These are phyloP conservation scores for Troides aeacus DNA, from an alignment of 2,888 invertebrate genomes.

Conservation along the genomic window DNA sequence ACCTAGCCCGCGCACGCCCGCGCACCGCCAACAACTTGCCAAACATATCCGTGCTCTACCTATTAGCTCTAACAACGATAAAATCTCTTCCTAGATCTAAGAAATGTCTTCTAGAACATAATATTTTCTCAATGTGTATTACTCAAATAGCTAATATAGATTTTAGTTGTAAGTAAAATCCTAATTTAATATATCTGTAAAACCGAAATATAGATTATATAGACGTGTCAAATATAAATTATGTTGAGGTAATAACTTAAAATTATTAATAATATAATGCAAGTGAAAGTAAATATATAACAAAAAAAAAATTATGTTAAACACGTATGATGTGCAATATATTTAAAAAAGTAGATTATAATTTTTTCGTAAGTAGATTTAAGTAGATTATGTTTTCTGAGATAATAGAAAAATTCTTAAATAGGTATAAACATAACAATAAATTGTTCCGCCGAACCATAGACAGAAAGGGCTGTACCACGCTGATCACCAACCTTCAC, in stretches of 20 bases:
- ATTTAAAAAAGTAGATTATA: constrained; percentile 19
- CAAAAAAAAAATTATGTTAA: neutral
- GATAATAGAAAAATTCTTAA: constrained; percentile 17
- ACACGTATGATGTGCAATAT: constrained; percentile 15
- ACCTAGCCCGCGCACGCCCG: constrained; percentile 25
- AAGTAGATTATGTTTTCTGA: constrained; percentile 28
- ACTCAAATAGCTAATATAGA: constrained; percentile 8
- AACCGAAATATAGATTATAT: neutral
- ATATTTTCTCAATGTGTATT: constrained; percentile 21
- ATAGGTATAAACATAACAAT: constrained; percentile 13
- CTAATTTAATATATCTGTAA: neutral
- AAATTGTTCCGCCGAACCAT: too few relatives aligned
- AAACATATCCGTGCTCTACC: constrained; percentile 29
- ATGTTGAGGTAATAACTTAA: constrained; percentile 1
- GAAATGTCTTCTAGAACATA: constrained; percentile 6
- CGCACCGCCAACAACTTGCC: constrained; percentile 24
- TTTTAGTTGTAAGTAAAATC: constrained; percentile 4
- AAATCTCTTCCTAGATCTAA: constrained; percentile 16
- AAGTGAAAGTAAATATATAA: constrained; percentile 4
- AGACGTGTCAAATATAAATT: neutral
- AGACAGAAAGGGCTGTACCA: too few relatives aligned
- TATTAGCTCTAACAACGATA: constrained; percentile 4
- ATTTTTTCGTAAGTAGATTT: too few relatives aligned
- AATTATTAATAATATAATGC: constrained; percentile 6
- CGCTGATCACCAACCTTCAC: too few relatives aligned